Evolutionary conservation across 2,888 invertebrate species (phyloP), one percentile per base, ranked within the genome.

Genomic region (Drosophila neonasuta): DNA sequence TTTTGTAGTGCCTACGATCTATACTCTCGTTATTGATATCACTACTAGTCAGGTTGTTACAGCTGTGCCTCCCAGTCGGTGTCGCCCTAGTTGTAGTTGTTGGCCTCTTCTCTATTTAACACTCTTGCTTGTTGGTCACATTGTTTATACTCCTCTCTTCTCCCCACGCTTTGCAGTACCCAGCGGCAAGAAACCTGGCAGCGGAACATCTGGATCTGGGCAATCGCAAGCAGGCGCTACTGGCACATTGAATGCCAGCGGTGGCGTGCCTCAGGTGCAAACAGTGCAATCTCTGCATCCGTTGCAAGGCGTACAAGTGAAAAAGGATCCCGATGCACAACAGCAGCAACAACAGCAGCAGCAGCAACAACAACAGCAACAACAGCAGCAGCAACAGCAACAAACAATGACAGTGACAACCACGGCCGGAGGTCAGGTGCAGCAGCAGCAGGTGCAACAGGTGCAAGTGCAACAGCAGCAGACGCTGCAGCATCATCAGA

Each of bases 281-380:
- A 81, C 90, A 17, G 91, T 91, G 68, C 90, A 90, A 79, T 90
- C 90, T 32, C 63, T 91, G 61, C 91, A 91, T 59, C 90, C 90
- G 4, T 59, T 91, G 63, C 91, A 90, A 68, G 87, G 90, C 20
- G 90, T 91, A 34, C 90, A 90, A 76, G 91, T 91, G 11, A 91
- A 91, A 71, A 91, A 91, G 83, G 90, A 90, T 84, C 91, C 91
- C 32, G 91, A 91, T 86, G 90, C 90, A 70, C 89, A 89, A 55
- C 85, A 86, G 51, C 86, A 89, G 15, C 76, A 77, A 2, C 83
- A 80, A 3, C 80, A 74, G 3, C 80, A 77, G 3, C 79, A 71
- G 1, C 77, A 73, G 1, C 78, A 74, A 3, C 80, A 81, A 5
- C 86, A 83, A 0, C 79, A 78, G 0, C 88, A 87, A 0, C 86